phyloP scores from a whole-genome alignment of 2,888 invertebrate genomes.

The Monoplex corrugatus region DNA sequence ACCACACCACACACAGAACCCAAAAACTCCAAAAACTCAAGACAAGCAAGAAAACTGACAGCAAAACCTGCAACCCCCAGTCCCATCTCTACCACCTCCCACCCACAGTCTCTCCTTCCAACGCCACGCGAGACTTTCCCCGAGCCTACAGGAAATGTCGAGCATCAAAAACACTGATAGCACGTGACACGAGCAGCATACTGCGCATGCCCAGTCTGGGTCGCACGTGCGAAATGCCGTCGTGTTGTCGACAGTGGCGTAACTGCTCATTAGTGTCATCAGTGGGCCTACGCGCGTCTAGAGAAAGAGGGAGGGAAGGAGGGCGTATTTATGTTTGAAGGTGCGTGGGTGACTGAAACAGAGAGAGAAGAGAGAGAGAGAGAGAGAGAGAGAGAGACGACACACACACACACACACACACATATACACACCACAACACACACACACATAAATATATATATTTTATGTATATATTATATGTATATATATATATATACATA shows the following conservation, averaged over 20 bases:
- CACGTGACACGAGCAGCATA: slow-evolving; percentile 33
- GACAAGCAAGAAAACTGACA: no score
- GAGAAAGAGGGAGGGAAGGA: neutral
- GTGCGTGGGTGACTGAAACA: no score
- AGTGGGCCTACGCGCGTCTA: no score
- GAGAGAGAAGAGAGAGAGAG: slow-evolving; percentile 18
- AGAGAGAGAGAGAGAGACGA: slow-evolving; percentile 26
- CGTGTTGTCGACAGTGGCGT: slow-evolving; percentile 40
- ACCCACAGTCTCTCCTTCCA: neutral
- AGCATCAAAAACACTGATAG: neutral
- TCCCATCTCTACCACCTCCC: neutral
- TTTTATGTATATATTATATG: no score
- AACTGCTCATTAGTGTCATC: slow-evolving; percentile 44
- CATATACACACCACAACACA: no score
- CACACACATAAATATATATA: no score
- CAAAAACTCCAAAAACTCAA: no score
- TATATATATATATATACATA: no score
- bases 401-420: no score
- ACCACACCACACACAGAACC: no score
- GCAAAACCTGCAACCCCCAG: neutral
- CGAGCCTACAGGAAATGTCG: slow-evolving; percentile 20
- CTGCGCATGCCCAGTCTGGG: slow-evolving; percentile 39
- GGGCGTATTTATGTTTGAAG: no score
- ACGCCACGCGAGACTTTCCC: neutral
- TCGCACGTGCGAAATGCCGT: slow-evolving; percentile 41